These are phyloP conservation scores for Sibirionetta formosa DNA, from an alignment of 2,797 vertebrate species.

Conservation along the genomic window DNA sequence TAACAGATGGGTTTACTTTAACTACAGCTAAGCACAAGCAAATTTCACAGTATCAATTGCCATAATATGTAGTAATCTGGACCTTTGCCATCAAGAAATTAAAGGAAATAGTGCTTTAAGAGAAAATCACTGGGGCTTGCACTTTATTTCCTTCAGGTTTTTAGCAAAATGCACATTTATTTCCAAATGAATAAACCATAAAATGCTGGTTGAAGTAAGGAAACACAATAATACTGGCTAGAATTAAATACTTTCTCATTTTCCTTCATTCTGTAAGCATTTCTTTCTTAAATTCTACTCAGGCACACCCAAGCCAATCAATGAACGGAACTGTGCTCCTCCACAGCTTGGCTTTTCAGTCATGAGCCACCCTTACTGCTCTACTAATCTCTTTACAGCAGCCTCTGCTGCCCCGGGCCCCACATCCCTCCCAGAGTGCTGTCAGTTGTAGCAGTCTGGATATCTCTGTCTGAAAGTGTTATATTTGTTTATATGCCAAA, in stretches of 20 bases:
- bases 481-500: neutral
- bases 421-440: neutral
- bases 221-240: neutral
- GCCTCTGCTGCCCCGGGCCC: neutral
- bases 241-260: neutral
- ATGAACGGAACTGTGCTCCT: neutral
- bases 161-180: neutral
- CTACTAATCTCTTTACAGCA: neutral
- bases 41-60: neutral
- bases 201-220: neutral
- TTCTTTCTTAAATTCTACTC: neutral
- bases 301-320: neutral
- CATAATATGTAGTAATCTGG: neutral
- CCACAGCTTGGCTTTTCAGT: neutral
- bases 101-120: neutral
- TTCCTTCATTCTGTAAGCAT: neutral
- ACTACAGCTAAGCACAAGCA: neutral
- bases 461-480: neutral
- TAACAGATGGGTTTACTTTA: slow-evolving; percentile 10
- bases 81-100: neutral
- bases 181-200: neutral
- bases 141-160: neutral
- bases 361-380: neutral
- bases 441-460: neutral
- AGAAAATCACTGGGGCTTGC: neutral